Evolutionary conservation across 2,113 vertebrate genomes (phyloP), one percentile per base, ranked within the genome.

Genomic region (Callopanchax toddi): DNA sequence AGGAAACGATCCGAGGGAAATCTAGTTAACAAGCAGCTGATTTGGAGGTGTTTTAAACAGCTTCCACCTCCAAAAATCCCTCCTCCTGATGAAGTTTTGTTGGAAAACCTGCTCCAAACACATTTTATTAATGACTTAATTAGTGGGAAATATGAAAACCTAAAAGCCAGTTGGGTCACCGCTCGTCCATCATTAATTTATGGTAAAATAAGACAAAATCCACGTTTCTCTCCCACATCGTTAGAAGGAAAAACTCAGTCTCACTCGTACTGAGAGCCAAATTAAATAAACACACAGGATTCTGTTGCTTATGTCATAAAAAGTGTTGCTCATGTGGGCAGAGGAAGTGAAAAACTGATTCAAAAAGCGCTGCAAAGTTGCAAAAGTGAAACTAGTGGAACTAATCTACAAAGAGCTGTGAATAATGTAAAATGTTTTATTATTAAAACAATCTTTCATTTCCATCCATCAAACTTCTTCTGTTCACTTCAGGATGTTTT

Each of bases 401-500:
- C 36, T 37, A 37, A 4, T 11, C 36, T 37, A 37, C 36, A 37
- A 37, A 37, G 36, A 37, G 1, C 3, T 18, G 48, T 26, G 23
- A 26, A 12, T 61, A 20, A 12, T 71, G 18, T 51, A 71, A 60
- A 67, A 67, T 61, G 10, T 51, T 39, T 6, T 26, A 48, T 34
- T 63, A 75, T 69, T 69, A 4, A 69, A 69, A 34, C 36, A 9
- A 11, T 37, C 36, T 37, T 37, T 37, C 10, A 13, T 37, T 13
- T 37, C 3, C 12, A 13, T 11, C 36, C 29, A 17, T 2, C 26
- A 54, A 7, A 22, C 11, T 43, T 32, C 26, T 63, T 50, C 42
- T 51, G 37, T 63, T 63, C 59, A 43, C 18, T 29, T 44, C 1
- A 0, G 22, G n/a, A n/a, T 29, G 2, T 15, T 48, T 22, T 49